Evolutionary conservation across 2,888 invertebrate genomes (phyloP).

Genomic region (Archaeoteleia sp.): DNA sequence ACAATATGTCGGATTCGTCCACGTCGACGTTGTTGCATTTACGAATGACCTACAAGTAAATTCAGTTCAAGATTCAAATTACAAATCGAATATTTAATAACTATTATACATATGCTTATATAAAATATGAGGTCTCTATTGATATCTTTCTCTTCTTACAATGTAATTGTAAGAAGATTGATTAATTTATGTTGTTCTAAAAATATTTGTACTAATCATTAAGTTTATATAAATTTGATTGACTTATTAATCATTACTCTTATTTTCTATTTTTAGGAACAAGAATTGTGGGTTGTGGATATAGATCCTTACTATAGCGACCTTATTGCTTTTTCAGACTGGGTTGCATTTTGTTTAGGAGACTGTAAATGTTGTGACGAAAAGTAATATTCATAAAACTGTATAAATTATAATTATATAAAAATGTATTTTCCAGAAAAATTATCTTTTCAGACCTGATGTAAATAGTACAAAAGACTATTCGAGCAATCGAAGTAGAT

Average conservation of each 20-base stretch:
- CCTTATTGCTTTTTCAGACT: conserved; percentile 57
- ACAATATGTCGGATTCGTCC: conserved; percentile 55
- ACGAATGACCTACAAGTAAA: conserved; percentile 19
- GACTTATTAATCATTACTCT: too few species aligned
- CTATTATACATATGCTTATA: too few species aligned
- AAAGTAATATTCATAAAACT: conserved; percentile 8
- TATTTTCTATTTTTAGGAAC: conserved; percentile 34
- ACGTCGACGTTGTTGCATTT: conserved; percentile 54
- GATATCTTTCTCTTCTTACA: too few species aligned
- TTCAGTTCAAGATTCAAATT: conserved; percentile 1
- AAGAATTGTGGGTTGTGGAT: conserved; percentile 57
- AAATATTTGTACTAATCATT: too few species aligned
- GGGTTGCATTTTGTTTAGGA: conserved; percentile 56
- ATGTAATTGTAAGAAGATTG: too few species aligned
- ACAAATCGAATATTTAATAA: too few species aligned
- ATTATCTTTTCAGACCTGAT: neutral
- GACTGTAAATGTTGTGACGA: conserved; percentile 14
- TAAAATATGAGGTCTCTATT: too few species aligned
- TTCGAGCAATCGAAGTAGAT: conserved; percentile 36
- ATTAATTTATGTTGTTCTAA: too few species aligned
- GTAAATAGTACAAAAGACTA: conserved; percentile 1
- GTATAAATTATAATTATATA: neutral
- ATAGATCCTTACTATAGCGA: conserved; percentile 59
- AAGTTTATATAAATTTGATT: too few species aligned
- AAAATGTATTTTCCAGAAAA: neutral